Evolutionary conservation across 2,113 vertebrate genomes (phyloP), one percentile per base, ranked within the genome.

Genomic region (Podarcis raffonei): DNA sequence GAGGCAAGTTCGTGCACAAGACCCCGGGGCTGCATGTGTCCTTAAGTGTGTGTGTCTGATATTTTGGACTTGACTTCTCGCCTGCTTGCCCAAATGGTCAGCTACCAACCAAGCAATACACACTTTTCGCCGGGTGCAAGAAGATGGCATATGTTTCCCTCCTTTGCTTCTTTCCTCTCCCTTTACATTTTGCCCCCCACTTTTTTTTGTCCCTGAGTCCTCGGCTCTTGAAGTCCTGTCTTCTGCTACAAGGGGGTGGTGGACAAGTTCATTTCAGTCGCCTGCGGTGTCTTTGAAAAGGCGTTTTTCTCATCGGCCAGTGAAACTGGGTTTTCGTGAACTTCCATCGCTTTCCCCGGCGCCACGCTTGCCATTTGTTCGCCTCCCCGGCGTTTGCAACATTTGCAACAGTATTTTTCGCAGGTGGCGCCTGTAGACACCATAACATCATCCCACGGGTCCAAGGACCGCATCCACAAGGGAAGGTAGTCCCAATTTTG

Each of bases 401-500:
- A 95, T 20, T 95, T 84, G 94, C 97, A 98, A 95, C 97, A 98
- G 85, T 62, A 91, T 77, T 78, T 94, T 48, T 96, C 82, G 42
- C 97, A 99, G 88, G 96, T 97, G 62, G 89, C 7, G 1, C 95
- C 27, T 0, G 71, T 0, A 1, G 87, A 6, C 2, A 95, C 97
- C 62, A 99, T 35, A 5, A 96, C 0, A 0, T 48, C 22, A 90
- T 99, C 99, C 98, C 98, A 99, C 1, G 98, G 98, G 25, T 96
- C 96, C 85, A 99, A 88, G 0, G 99, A 99, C 93, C 92, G 98
- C 96, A 99, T 91, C 88, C 99, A 98, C 57, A 27, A 0, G 0
- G 99, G 99, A 88, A 99, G 93, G 87, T 98, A 99, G 86, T 97
- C 93, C 98, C 98, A 99, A 42, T 16, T 97, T 79, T 94, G 97